A percentile compares a stretch with the other conserved stretches of the same genome.
phyloP scores from a whole-genome alignment of 2,113 vertebrate species.

The Istiophorus platypterus region DNA sequence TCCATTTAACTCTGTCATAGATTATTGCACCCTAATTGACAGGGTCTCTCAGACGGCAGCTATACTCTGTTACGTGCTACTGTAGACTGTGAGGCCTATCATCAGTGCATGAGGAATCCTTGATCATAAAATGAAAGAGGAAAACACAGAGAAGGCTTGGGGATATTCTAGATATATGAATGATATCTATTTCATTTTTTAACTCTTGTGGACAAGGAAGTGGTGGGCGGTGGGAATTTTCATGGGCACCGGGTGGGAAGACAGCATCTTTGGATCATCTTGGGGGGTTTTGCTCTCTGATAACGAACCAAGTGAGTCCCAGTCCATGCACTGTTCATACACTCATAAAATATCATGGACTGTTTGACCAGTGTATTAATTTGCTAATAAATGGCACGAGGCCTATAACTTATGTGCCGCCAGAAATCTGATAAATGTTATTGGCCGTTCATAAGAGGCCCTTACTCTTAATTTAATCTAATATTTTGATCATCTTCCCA shows the following conservation, averaged over 20 bases:
- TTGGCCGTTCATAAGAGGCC: background rate
- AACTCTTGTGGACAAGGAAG: background rate
- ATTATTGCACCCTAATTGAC: slow-evolving; percentile 33
- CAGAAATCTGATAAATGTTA: background rate
- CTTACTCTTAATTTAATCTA: background rate
- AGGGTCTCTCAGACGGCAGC: background rate
- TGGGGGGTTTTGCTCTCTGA: slow-evolving; percentile 20
- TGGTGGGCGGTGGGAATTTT: slow-evolving; percentile 23
- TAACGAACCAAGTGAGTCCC: slow-evolving; percentile 36
- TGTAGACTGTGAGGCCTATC: background rate
- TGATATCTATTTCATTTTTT: slow-evolving; percentile 15
- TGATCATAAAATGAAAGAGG: background rate
- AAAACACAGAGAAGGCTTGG: background rate
- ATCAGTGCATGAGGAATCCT: slow-evolving; percentile 1
- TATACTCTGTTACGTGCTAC: background rate
- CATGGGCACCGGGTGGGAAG: slow-evolving; percentile 18
- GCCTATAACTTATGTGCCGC: background rate
- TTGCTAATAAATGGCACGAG: background rate
- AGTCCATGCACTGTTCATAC: background rate
- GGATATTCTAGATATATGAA: background rate
- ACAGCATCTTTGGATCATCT: slow-evolving; percentile 35
- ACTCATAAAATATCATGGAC: background rate
- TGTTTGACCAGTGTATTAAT: background rate
- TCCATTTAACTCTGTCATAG: background rate
- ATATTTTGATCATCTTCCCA: too few species aligned